A percentile compares a stretch with the other conserved stretches of the same genome.
These are phyloP conservation scores for Pipistrellus kuhlii DNA, from an alignment of 2,797 vertebrate species.

Conservation along the genomic window DNA sequence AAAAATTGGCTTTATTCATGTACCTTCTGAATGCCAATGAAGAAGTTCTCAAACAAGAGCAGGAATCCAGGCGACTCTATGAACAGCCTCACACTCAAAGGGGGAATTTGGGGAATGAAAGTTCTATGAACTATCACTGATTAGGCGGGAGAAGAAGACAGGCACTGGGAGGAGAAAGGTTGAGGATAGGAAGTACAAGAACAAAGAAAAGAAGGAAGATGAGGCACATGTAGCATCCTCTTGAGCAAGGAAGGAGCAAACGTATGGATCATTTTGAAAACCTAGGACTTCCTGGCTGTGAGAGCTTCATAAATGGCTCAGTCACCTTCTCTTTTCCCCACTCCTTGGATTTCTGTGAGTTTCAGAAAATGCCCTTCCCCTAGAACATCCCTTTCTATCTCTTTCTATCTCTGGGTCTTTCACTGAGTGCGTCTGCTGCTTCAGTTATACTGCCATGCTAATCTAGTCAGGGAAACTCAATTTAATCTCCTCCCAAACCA, in stretches of 20 bases:
- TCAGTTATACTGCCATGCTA: not conserved
- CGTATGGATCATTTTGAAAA: not conserved
- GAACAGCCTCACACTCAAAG: conserved; percentile 7
- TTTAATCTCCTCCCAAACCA: not conserved
- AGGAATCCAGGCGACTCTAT: not conserved
- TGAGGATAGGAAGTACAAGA: not conserved
- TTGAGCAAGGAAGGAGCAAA: not conserved
- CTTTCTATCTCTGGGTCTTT: not conserved
- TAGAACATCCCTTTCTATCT: not conserved
- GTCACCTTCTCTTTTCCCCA: not conserved
- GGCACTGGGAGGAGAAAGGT: not conserved
- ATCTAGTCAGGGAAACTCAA: not conserved
- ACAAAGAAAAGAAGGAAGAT: not conserved
- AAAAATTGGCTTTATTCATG: conserved; percentile 55
- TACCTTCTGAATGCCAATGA: not conserved
- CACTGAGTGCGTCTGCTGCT: not conserved
- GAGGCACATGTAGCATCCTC: not conserved
- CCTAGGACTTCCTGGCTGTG: not conserved
- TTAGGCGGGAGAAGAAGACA: not conserved
- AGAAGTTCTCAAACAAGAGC: conserved; percentile 42
- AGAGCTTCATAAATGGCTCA: not conserved
- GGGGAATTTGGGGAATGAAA: not conserved
- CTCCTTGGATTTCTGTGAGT: not conserved
- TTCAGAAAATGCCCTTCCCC: not conserved
- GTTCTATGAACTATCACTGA: not conserved